These are phyloP conservation scores for Hanleya hanleyi DNA, from an alignment of 2,888 invertebrate species.

Conservation along the genomic window DNA sequence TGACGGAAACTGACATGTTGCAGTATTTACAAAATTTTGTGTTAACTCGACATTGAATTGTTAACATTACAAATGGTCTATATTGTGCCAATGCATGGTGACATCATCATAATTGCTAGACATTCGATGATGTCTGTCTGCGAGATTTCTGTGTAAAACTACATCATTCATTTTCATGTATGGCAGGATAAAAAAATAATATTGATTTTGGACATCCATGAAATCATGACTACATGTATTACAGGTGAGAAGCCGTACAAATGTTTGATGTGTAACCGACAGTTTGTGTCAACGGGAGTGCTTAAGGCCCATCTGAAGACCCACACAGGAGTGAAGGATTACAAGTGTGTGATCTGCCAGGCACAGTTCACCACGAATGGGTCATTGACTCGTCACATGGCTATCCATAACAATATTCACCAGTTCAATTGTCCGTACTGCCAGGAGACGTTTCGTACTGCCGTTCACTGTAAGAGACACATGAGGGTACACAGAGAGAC, in stretches of 20 bases:
- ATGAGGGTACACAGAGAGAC: slow-evolving; percentile 44
- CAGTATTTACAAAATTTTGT: no score
- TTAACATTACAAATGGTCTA: no score
- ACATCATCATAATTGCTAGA: no score
- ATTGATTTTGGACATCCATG: no score
- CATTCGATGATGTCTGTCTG: no score
- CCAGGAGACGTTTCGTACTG: slow-evolving; percentile 55
- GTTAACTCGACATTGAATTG: no score
- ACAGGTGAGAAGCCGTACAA: slow-evolving; percentile 72
- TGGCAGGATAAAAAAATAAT: no score
- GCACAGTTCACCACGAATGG: slow-evolving; percentile 67
- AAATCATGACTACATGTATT: no score
- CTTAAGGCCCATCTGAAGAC: slow-evolving; percentile 66
- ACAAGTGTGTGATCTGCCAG: slow-evolving; percentile 57
- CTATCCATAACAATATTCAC: slow-evolving; percentile 53
- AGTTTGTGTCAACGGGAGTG: slow-evolving; percentile 62
- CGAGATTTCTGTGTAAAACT: no score
- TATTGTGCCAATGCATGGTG: no score
- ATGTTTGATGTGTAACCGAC: slow-evolving; percentile 64
- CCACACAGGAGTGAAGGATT: slow-evolving; percentile 64
- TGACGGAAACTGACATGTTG: no score
- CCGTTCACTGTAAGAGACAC: slow-evolving; percentile 47
- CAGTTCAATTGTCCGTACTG: slow-evolving; percentile 61
- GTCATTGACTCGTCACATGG: slow-evolving; percentile 66
- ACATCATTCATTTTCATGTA: no score